A percentile compares a stretch with the other conserved stretches of the same genome.
Conservation (phyloP, 2,888 invertebrate genomes). For the Oxystoma pomonae region DNA sequence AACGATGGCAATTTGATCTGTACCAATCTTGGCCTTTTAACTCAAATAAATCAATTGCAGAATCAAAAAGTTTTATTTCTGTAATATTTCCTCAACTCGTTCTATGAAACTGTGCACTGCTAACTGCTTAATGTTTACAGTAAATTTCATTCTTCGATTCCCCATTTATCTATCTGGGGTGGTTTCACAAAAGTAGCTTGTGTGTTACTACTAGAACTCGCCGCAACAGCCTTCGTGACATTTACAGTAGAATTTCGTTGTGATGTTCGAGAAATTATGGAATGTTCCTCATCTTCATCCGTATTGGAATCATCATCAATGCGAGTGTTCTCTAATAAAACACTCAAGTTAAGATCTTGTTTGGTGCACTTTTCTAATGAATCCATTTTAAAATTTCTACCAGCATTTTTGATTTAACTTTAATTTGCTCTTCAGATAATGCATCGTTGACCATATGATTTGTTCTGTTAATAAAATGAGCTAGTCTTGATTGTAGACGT, state of each 20-base stretch:
- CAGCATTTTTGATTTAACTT: neutral
- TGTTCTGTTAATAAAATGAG: slow-evolving; percentile 2
- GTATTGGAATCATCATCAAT: neutral
- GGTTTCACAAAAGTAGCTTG: too few relatives aligned
- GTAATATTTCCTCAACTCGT: neutral
- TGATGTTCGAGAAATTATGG: neutral
- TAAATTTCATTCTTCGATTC: neutral
- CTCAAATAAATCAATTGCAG: slow-evolving; percentile 8
- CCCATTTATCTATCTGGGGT: neutral
- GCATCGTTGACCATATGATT: neutral
- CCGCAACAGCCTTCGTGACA: too few relatives aligned
- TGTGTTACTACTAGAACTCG: neutral
- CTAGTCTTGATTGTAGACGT: neutral
- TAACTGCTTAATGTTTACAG: neutral
- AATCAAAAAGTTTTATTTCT: slow-evolving; percentile 1
- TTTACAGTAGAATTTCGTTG: too few relatives aligned
- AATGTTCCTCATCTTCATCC: neutral
- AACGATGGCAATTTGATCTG: too few relatives aligned
- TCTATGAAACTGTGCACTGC: neutral
- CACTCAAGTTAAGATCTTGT: too few relatives aligned
- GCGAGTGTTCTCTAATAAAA: neutral
- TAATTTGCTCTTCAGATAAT: neutral
- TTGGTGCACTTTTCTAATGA: neutral
- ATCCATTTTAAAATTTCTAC: neutral
- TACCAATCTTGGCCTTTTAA: too few relatives aligned